Conservation (phyloP, 2,113 vertebrate species). For the Gavia stellata region DNA sequence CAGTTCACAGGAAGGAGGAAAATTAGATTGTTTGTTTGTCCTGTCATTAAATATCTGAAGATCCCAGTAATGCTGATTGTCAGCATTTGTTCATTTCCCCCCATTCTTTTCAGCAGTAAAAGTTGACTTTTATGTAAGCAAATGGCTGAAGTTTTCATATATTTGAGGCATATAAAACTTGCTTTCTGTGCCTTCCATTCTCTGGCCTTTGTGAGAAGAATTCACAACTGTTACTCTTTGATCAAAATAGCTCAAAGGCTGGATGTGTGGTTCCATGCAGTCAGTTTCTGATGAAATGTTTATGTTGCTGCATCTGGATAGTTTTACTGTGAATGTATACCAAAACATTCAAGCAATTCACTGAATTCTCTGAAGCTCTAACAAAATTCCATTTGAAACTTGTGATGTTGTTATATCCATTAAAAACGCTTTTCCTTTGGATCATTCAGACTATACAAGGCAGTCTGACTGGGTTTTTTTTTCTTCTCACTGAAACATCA, state of each 20-base stretch:
- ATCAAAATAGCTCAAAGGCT: not conserved
- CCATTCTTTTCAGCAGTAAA: not conserved
- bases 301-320: not conserved
- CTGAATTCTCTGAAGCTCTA: not conserved
- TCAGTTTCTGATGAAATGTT: not conserved
- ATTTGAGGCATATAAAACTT: not conserved
- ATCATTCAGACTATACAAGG: not conserved
- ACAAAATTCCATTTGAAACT: not conserved
- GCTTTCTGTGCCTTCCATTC: not conserved
- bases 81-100: not conserved
- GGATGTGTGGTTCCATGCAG: not conserved
- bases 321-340: not conserved
- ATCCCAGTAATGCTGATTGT: not conserved
- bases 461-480: not conserved
- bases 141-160: not conserved
- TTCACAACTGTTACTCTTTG: not conserved
- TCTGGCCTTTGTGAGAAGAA: not conserved
- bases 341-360: not conserved
- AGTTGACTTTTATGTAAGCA: not conserved
- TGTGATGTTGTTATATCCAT: not conserved
- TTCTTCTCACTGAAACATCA: not conserved
- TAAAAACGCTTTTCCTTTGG: not conserved
- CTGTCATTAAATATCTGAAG: not conserved
- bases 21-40: not conserved
- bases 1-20: not conserved